A percentile compares a stretch with the other conserved stretches of the same genome.
These are phyloP conservation scores for Tenebrosternarchus preto DNA, from an alignment of 2,113 vertebrate species.

Conservation along the genomic window DNA sequence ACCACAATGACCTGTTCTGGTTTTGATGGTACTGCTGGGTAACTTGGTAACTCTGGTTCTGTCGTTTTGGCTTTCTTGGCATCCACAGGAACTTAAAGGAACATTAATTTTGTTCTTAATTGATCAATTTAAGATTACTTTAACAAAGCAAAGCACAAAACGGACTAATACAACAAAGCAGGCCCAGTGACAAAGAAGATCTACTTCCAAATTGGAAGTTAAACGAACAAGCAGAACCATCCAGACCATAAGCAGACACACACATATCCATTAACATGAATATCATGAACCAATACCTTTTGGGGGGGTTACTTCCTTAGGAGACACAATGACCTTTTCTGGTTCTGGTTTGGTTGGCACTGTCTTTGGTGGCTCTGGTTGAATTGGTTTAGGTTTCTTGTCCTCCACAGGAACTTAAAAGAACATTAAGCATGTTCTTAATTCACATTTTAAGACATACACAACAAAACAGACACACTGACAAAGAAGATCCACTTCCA, in stretches of 20 bases:
- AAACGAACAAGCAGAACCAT: conserved; percentile 1
- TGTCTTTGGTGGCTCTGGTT: conserved; percentile 61
- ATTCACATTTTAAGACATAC: neutral
- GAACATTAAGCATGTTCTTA: neutral
- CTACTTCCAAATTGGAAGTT: conserved; percentile 63
- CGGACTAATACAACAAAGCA: conserved; percentile 22
- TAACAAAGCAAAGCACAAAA: neutral
- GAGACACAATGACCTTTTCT: neutral
- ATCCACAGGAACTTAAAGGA: no score
- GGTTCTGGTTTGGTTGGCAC: conserved; percentile 35
- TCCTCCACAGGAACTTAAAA: conserved; percentile 75
- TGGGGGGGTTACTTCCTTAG: neutral
- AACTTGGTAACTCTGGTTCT: no score
- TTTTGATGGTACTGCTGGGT: no score
- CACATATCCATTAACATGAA: neutral
- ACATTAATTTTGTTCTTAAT: no score
- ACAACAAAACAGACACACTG: conserved; percentile 32
- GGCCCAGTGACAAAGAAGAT: conserved; percentile 58
- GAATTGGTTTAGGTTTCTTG: conserved; percentile 72
- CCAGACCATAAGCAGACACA: neutral
- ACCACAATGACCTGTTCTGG: no score
- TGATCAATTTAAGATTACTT: no score
- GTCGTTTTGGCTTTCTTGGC: no score
- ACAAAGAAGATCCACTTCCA: conserved; percentile 57
- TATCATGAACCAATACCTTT: conserved; percentile 31